phyloP scores from a whole-genome alignment of 2,113 vertebrate species.

The Rhinoptilus africanus region DNA sequence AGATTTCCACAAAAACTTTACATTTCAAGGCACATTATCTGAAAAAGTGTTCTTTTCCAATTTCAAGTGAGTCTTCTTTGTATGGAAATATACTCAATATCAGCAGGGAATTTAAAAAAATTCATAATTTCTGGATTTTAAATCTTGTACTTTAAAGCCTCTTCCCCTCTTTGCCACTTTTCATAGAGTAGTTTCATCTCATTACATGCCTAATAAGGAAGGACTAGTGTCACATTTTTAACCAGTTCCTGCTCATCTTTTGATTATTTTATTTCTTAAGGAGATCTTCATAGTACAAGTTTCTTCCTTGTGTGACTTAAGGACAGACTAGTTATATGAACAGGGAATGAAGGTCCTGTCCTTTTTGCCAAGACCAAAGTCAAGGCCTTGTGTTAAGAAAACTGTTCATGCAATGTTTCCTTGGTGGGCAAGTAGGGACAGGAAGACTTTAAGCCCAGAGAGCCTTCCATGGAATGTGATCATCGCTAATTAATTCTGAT shows the following conservation, averaged over 20 bases:
- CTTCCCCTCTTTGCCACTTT: neutral
- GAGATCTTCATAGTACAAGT: neutral
- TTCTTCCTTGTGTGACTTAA: neutral
- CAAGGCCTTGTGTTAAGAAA: neutral
- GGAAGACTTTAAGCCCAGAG: neutral
- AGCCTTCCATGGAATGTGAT: neutral
- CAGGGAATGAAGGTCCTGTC: neutral
- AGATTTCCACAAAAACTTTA: too few relatives aligned
- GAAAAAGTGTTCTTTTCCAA: neutral
- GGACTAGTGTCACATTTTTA: neutral
- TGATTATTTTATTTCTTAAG: neutral
- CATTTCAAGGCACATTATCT: neutral
- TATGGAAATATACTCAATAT: neutral
- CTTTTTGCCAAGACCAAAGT: neutral
- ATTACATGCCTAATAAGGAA: neutral
- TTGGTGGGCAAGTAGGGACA: neutral
- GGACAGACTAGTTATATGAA: neutral
- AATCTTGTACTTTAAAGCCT: neutral
- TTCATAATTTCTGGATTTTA: rapidly evolving
- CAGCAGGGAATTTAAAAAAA: neutral
- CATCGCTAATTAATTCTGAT: neutral
- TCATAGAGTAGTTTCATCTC: neutral
- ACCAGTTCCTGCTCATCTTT: neutral
- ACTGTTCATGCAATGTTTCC: neutral
- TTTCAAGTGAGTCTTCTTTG: neutral